Evolutionary conservation across 2,888 invertebrate species (phyloP), one percentile per base, ranked within the genome.

Genomic region (Caenorhabditis macrosperma): DNA sequence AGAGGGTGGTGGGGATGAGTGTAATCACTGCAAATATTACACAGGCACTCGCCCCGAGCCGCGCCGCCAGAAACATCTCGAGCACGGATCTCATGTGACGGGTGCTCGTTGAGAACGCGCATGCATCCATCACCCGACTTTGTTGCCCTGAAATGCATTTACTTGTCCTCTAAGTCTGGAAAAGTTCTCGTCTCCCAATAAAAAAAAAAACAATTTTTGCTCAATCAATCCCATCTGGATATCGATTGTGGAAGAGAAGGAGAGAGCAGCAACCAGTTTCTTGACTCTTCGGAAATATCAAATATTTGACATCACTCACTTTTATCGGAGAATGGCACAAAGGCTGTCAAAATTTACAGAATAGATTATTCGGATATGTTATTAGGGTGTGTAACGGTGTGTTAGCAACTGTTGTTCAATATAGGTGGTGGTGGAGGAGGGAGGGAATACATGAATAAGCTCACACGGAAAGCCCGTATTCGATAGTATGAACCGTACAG

Each of bases 11-110:
- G 35, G 44, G 67, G 61, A 55, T 44, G 54, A 66, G 71, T 77
- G 77, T 77, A 77, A 77, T 77, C 77, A 77, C 69, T 48, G 77
- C 77, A 77, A 77, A 77, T 64, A 77, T 77, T 77, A 77, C 77
- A 77, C 76, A 68, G 26, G 28, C 64, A 59, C 74, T 55, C 52
- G 59, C n/a, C n/a, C n/a, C n/a, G 63, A 54, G 54, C 54, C 26
- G 57, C n/a, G 48, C 48, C 57, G 38, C 69, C 59, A 60, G 33
- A 63, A 24, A n/a, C 44, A 33, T 60, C 30, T 61, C 20, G 60
- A 41, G 52, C 50, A n/a, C 28, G 28, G 15, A 54, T 2, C 28
- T 28, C 52, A 30, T 54, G 28, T 30, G 52, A 1, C n/a, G 52
- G n/a, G 52, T 50, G n/a, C 44, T n/a, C n/a, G n/a, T n/a, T n/a